Conservation (phyloP, 2,888 invertebrate species). For the Netelia melanura region DNA sequence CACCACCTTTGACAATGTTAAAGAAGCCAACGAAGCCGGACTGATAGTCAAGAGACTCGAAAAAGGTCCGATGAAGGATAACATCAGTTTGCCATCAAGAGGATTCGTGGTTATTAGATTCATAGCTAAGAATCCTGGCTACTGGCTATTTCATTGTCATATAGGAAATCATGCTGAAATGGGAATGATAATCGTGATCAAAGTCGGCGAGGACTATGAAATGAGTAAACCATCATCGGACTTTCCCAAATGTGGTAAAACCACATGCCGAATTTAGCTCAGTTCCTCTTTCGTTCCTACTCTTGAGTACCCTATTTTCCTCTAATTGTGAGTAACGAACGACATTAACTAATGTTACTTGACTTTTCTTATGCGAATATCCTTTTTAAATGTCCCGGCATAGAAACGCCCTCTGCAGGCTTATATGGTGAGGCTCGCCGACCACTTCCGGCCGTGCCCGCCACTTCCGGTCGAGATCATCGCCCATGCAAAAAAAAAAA, state of each 20-base stretch:
- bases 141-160: conserved; percentile 85
- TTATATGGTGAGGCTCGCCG: not conserved
- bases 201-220: conserved; percentile 82
- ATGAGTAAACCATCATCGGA: conserved; percentile 78
- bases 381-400: too few species aligned
- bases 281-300: not conserved
- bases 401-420: not conserved
- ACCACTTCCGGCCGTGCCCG: not conserved
- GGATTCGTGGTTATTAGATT: conserved; percentile 85
- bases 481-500: conserved; percentile 21
- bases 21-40: conserved; percentile 79
- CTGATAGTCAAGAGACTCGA: conserved; percentile 80
- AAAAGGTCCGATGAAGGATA: conserved; percentile 84
- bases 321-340: not conserved
- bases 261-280: not conserved
- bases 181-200: conserved; percentile 84
- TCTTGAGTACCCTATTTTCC: not conserved
- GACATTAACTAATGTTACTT: not conserved
- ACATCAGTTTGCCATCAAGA: conserved; percentile 84
- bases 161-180: conserved; percentile 84
- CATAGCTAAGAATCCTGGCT: conserved; percentile 85
- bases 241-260: conserved; percentile 81
- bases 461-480: conserved; percentile 6
- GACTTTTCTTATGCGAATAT: not conserved
- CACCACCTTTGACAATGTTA: conserved; percentile 79